Conservation (phyloP, 2,113 vertebrate genomes). For the Percopsis transmontana region DNA sequence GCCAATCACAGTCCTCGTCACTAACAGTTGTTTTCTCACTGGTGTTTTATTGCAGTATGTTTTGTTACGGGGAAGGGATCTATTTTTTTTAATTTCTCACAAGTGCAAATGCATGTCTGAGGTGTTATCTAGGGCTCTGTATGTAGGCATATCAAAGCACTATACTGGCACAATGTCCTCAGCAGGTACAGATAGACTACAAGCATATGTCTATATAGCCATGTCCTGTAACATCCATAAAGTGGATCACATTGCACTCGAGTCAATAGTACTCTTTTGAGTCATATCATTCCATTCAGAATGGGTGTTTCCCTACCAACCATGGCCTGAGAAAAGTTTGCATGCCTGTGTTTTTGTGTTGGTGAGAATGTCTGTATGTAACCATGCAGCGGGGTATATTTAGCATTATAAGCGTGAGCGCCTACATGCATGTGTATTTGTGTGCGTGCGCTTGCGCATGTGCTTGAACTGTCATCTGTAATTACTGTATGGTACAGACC, state of each 20-base stretch:
- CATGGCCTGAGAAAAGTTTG: constrained; percentile 37
- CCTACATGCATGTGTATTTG: constrained; percentile 21
- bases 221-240: constrained; percentile 5
- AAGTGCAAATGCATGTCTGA: constrained; percentile 9
- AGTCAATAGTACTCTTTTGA: background rate
- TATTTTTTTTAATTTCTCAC: background rate
- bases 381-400: constrained; percentile 48
- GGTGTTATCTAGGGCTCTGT: background rate
- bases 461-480: constrained; percentile 53
- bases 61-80: constrained; percentile 26
- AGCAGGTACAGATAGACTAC: constrained; percentile 18
- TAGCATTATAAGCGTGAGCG: constrained; percentile 12
- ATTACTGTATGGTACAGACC: constrained; percentile 60
- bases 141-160: constrained; percentile 7
- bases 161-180: constrained; percentile 33
- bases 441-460: constrained; percentile 17
- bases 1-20: constrained; percentile 23
- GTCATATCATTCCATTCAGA: constrained; percentile 14
- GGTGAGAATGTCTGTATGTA: constrained; percentile 16
- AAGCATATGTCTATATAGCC: constrained; percentile 5
- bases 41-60: constrained; percentile 19
- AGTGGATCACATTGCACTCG: background rate
- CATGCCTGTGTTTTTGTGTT: constrained; percentile 39
- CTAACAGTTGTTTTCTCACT: constrained; percentile 25
- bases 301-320: constrained; percentile 40